Percentiles rank a stretch among this genome's conserved stretches.
Conservation (phyloP, 1,140 invertebrate genomes). For the Monomorium pharaonis region DNA sequence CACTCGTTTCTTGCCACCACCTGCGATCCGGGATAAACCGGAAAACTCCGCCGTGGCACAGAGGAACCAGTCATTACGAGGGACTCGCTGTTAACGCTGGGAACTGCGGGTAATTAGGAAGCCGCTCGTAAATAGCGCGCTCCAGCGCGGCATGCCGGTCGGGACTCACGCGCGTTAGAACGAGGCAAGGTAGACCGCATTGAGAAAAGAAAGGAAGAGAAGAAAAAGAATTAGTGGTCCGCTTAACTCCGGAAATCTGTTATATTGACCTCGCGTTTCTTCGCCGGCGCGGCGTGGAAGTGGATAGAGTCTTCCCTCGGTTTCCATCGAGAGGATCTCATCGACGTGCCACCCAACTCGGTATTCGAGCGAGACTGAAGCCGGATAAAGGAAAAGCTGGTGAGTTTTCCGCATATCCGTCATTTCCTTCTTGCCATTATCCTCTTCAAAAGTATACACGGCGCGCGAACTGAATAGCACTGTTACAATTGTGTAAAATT, state of each 20-base stretch:
- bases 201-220: conserved; percentile 31
- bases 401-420: conserved; percentile 7
- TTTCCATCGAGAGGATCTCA: neutral
- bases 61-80: conserved; percentile 71
- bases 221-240: conserved; percentile 36
- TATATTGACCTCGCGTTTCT: conserved; percentile 43
- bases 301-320: conserved; percentile 4
- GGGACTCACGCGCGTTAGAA: conserved; percentile 36
- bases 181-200: neutral
- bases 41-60: conserved; percentile 67
- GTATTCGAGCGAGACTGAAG: neutral
- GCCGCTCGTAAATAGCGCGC: conserved; percentile 79
- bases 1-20: neutral
- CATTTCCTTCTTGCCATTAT: conserved; percentile 22
- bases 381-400: conserved; percentile 26
- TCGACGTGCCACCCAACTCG: conserved; percentile 23
- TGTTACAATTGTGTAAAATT: neutral
- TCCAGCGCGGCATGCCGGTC: conserved; percentile 5
- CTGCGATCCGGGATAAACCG: conserved; percentile 15
- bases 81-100: conserved; percentile 75
- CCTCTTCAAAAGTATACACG: neutral
- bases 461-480: neutral
- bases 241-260: conserved; percentile 25
- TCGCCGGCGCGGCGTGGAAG: conserved; percentile 10
- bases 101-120: conserved; percentile 82